Conservation (phyloP, 1,140 invertebrate species). For the Megalonaias nervosa region DNA sequence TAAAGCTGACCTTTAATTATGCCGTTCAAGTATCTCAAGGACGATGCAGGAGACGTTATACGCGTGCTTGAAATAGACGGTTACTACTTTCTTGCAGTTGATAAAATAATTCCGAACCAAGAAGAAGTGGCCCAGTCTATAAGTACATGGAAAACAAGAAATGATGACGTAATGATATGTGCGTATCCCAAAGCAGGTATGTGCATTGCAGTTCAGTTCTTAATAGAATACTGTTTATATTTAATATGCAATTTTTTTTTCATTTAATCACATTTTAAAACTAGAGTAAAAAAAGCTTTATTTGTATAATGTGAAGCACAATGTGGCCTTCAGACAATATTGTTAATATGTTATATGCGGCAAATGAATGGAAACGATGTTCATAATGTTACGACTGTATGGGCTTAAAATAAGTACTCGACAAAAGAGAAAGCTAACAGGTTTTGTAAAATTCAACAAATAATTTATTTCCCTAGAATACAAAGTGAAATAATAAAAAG, state of each 20-base stretch:
- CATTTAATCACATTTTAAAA: no score
- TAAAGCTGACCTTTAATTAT: constrained; percentile 3
- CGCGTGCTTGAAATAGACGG: constrained; percentile 38
- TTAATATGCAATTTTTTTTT: no score
- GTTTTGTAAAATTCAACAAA: no score
- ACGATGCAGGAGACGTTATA: constrained; percentile 30
- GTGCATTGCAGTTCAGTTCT: not conserved
- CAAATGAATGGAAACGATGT: no score
- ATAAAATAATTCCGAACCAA: constrained; percentile 32
- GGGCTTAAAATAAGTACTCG: no score
- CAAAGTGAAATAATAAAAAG: no score
- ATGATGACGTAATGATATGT: constrained; percentile 53
- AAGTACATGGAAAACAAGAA: constrained; percentile 36
- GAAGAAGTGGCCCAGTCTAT: constrained; percentile 38
- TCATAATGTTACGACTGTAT: no score
- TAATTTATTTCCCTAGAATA: no score
- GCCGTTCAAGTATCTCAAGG: constrained; percentile 27
- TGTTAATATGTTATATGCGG: not conserved
- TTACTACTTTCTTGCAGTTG: constrained; percentile 37
- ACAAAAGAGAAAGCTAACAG: no score
- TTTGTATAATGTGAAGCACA: no score
- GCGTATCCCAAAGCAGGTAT: constrained; percentile 59
- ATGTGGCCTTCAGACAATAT: not conserved
- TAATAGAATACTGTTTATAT: not conserved
- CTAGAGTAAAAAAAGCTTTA: no score